A percentile compares a stretch with the other conserved stretches of the same genome.
These are phyloP conservation scores for Zenarchopterus dispar DNA, from an alignment of 2,797 vertebrate genomes.

Conservation along the genomic window DNA sequence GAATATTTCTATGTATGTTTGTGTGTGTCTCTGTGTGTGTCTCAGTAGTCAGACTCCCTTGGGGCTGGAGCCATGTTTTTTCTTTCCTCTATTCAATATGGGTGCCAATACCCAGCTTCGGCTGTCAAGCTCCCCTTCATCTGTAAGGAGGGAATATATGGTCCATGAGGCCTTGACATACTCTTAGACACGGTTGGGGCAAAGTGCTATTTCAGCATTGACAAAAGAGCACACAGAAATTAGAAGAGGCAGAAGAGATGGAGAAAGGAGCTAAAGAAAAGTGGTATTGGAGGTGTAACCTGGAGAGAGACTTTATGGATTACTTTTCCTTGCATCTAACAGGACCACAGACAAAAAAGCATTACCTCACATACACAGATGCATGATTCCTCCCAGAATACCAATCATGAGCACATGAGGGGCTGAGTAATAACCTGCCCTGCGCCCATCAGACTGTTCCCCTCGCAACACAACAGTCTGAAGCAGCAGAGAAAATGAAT, in stretches of 20 bases:
- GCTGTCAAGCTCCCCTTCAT: no score
- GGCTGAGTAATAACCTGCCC: slow-evolving; percentile 31
- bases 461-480: slow-evolving; percentile 20
- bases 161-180: slow-evolving; percentile 24
- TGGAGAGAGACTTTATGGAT: slow-evolving; percentile 49
- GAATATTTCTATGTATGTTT: no score
- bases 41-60: no score
- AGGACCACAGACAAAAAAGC: slow-evolving; percentile 18
- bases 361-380: neutral
- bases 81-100: no score
- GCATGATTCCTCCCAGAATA: slow-evolving; percentile 19
- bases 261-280: slow-evolving; percentile 8
- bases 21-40: no score
- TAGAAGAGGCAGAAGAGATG: neutral
- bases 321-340: slow-evolving; percentile 39
- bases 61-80: no score
- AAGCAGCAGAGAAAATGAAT: slow-evolving; percentile 39
- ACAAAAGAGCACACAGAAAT: neutral
- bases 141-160: slow-evolving; percentile 18
- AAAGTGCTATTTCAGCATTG: slow-evolving; percentile 29
- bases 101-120: no score
- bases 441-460: neutral
- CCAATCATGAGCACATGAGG: slow-evolving; percentile 11
- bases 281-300: slow-evolving; percentile 1
- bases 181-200: slow-evolving; percentile 21